Base-by-base conservation (phyloP, 2,113 vertebrate genomes). In the Dolichotis patagonum region DNA sequence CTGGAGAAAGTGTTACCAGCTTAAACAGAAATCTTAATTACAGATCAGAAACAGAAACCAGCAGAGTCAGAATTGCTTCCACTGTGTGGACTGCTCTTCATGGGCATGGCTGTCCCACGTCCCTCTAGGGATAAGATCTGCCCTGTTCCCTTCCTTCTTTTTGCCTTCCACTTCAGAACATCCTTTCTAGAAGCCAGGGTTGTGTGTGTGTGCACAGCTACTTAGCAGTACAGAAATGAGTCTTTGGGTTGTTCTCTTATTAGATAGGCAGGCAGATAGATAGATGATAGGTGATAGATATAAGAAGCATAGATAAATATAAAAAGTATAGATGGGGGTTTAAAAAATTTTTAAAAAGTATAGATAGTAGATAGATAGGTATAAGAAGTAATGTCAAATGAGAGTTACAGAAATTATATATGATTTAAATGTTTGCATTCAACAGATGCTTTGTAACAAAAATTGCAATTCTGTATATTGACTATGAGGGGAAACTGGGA, bases 21-120 rank as follows among this genome's bases (percentile, higher is more conserved):
- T 98, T 98, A 98, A 98, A 97, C 88, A 96, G 95, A 97, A 94
- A 60, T 96, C 95, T 98, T 98, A 98, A 98, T 98, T 98, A 98
- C 97, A 97, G 38, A 80, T 98, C 92, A 98, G 98, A 97, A 98
- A 86, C 60, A 91, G 38, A 95, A 95, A 85, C 54, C 92, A 20
- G 32, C 84, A 96, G 81, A 24, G 43, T 52, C 80, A 85, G 75
- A 54, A 67, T 3, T 43, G 8, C 30, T 56, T 95, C 4, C 17
- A 65, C 17, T 58, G 13, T 56, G 12, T 52, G 30, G 43, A 1
- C 28, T 38, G 22, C n/a, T 88, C 17, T 43, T 94, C 24, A 10
- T 77, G 38, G 84, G 5, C 35, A 52, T 13, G 12, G 22, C 77
- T 92, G 20, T 73, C 60, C 83, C 0, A 0, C 62, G 63, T n/a